phyloP scores from a whole-genome alignment of 2,113 vertebrate genomes.

The Syngnathoides biaculeatus region DNA sequence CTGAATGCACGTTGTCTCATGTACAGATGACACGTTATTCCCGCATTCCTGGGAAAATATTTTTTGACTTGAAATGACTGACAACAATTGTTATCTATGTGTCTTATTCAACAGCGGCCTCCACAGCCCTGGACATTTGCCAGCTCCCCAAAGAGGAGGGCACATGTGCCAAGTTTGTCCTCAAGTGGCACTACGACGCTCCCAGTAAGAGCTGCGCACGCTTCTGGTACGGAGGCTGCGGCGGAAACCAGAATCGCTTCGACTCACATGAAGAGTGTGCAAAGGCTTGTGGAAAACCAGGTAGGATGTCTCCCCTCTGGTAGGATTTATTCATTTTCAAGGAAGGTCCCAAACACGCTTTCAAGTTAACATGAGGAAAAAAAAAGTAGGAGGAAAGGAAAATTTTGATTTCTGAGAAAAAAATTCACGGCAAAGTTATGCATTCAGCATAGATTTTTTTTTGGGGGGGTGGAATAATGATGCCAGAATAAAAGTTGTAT shows the following conservation, averaged over 20 bases:
- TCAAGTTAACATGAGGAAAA: too few relatives aligned
- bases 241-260: slow-evolving; percentile 90
- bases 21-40: background rate
- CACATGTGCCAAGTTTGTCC: slow-evolving; percentile 77
- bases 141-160: slow-evolving; percentile 79
- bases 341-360: too few relatives aligned
- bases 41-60: background rate
- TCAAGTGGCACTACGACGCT: slow-evolving; percentile 85
- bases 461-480: too few relatives aligned
- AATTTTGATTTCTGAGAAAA: too few relatives aligned
- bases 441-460: too few relatives aligned
- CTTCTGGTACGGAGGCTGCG: slow-evolving; percentile 94
- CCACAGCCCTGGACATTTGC: slow-evolving; percentile 72
- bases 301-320: slow-evolving; percentile 50
- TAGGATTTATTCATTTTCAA: too few relatives aligned
- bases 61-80: background rate
- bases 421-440: too few relatives aligned
- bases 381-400: too few relatives aligned
- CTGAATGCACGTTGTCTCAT: background rate
- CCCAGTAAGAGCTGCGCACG: slow-evolving; percentile 77
- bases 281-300: slow-evolving; percentile 76
- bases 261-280: slow-evolving; percentile 82
- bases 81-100: background rate
- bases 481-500: too few relatives aligned
- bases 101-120: slow-evolving; percentile 21